Base-by-base conservation (phyloP, 2,797 vertebrate species). In the Sebastes paucispinis region DNA sequence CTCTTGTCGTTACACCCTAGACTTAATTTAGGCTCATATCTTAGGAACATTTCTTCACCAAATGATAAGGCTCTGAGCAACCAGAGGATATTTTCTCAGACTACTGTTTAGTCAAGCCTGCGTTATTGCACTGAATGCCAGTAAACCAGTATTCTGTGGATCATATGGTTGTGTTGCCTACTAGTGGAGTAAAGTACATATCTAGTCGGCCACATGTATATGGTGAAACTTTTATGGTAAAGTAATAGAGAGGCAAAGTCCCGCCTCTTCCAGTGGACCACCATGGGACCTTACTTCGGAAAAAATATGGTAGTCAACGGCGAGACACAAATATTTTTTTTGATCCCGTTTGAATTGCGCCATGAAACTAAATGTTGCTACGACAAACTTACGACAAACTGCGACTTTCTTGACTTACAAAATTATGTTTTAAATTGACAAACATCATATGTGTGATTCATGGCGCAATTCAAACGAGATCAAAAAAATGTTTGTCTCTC, bases 61-160 rank as follows among this genome's bases (percentile, higher is more conserved):
- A 77, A 67, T 50, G 8, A 1, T 9, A 34, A 39, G 11, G 10
- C 36, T 76, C n/a, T 57, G n/a, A 52, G 22, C 10, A 58, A n/a
- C 50, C 50, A 52, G 16, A 47, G 3, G 6, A 18, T 43, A 43
- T 47, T 47, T 52, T n/a, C 50, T 52, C 50, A 52, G 43, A 25
- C 55, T 24, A 6, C 31, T 63, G 29, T 70, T 72, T 31, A 14
- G 60, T 72, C 32, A 4, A 7, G 4, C 6, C n/a, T 27, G 8
- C 29, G 8, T 52, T 18, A 12, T 14, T 79, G 31, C 31, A 31
- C 8, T 22, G 34, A 68, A 14, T 22, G 67, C 36, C 16, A 27
- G 79, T 72, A 77, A 83, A 82, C 70, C 72, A 71, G 43, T 31
- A 29, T 43, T 25, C 8, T 63, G n/a, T 39, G 22, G n/a, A 39